Evolutionary conservation across 2,797 vertebrate genomes (phyloP).

Genomic region (Pantherophis alleghaniensis): DNA sequence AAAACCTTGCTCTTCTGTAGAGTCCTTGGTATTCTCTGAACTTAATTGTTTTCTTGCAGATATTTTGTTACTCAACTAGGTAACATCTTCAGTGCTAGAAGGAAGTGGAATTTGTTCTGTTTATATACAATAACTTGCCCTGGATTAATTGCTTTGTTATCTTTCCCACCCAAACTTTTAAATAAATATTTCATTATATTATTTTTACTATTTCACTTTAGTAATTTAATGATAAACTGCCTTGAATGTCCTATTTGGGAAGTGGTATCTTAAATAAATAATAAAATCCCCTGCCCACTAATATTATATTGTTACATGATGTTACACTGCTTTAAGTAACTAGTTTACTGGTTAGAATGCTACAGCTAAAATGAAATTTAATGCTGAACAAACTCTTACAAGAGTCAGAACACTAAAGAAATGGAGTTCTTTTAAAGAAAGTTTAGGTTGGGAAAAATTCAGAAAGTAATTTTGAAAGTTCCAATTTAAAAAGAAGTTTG

Average conservation of each 20-base stretch:
- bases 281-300: not conserved
- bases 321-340: not conserved
- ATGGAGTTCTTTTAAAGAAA: not conserved
- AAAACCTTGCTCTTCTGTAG: not conserved
- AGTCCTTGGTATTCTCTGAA: not conserved
- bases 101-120: not conserved
- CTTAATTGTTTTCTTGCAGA: not conserved
- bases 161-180: not conserved
- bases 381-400: not conserved
- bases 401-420: not conserved
- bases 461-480: not conserved
- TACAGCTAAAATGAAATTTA: not conserved
- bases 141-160: not conserved
- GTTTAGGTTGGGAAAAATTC: not conserved
- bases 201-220: not conserved
- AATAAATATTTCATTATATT: not conserved
- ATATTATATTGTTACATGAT: not conserved
- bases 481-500: not conserved
- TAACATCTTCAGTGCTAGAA: not conserved
- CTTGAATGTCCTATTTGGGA: not conserved
- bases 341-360: not conserved
- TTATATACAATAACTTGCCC: not conserved
- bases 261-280: not conserved
- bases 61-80: not conserved
- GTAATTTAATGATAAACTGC: not conserved